These are phyloP conservation scores for Cerastoderma edule DNA, from an alignment of 2,888 invertebrate species.

Conservation along the genomic window DNA sequence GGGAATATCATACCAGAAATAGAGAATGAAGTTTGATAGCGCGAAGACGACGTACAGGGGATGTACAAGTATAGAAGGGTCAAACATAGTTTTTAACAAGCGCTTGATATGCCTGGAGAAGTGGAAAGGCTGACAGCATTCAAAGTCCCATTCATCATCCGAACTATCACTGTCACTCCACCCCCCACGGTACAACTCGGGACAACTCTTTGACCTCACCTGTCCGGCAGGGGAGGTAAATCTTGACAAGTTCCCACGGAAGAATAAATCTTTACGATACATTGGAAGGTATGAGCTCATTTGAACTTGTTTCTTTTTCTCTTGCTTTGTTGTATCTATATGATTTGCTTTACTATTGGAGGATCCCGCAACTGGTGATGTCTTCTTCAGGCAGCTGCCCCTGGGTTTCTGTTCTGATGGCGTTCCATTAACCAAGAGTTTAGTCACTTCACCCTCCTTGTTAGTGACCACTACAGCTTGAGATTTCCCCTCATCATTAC, in stretches of 20 bases:
- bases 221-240: slow-evolving; percentile 48
- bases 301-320: slow-evolving; percentile 48
- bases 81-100: slow-evolving; percentile 76
- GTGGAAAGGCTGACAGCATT: slow-evolving; percentile 45
- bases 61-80: slow-evolving; percentile 75
- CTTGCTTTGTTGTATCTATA: slow-evolving; percentile 17
- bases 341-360: slow-evolving; percentile 5
- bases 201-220: slow-evolving; percentile 91
- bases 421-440: slow-evolving; percentile 14
- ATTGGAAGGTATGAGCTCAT: slow-evolving; percentile 70
- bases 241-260: slow-evolving; percentile 78
- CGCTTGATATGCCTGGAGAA: slow-evolving; percentile 72
- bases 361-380: slow-evolving; percentile 11
- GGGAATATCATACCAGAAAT: slow-evolving; percentile 94
- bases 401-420: slow-evolving; percentile 21
- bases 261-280: slow-evolving; percentile 81
- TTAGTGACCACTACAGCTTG: slow-evolving; percentile 17
- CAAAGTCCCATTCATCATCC: slow-evolving; percentile 62
- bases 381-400: slow-evolving; percentile 56
- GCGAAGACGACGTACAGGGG: slow-evolving; percentile 86
- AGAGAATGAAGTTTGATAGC: slow-evolving; percentile 92
- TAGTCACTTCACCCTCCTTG: slow-evolving; percentile 26
- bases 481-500: background rate
- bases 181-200: slow-evolving; percentile 88
- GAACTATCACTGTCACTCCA: slow-evolving; percentile 64